Evolutionary conservation across 2,888 invertebrate genomes (phyloP).

Genomic region (Litoditis marina): DNA sequence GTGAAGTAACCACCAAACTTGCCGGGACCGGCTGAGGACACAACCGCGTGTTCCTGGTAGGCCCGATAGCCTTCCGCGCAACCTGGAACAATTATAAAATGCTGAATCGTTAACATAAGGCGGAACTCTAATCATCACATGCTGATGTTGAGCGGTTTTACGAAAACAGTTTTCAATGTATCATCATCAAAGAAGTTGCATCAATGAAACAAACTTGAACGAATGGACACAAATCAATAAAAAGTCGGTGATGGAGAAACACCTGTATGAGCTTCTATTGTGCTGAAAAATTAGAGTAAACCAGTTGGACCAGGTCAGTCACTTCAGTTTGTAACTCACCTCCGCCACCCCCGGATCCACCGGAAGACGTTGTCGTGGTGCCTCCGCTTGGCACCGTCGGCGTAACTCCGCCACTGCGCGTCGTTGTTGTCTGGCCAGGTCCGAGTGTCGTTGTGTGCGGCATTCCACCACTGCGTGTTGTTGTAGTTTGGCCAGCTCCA

Average conservation of each 20-base stretch:
- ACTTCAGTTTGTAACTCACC: too few species aligned
- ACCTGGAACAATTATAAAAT: not conserved
- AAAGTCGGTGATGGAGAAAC: too few species aligned
- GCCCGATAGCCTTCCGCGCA: constrained; percentile 1
- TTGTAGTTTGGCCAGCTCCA: not conserved
- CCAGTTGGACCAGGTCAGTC: too few species aligned
- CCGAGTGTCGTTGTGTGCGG: not conserved
- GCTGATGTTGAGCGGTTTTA: too few species aligned
- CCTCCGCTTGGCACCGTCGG: not conserved
- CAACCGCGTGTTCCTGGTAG: constrained; percentile 3
- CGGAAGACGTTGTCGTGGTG: not conserved
- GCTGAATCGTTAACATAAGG: too few species aligned
- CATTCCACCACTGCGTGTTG: not conserved
- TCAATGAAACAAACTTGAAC: too few species aligned
- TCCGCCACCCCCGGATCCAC: not conserved
- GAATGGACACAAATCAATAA: too few species aligned
- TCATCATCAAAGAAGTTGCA: too few species aligned
- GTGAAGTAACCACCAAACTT: constrained; percentile 28
- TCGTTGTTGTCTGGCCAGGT: not conserved
- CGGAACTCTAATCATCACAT: too few species aligned
- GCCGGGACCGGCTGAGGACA: constrained; percentile 13
- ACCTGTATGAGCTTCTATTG: too few species aligned
- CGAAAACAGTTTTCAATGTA: too few species aligned
- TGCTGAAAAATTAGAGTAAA: too few species aligned
- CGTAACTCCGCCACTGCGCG: not conserved